Base-by-base conservation (phyloP, 2,888 invertebrate species). In the Nomada ruficornis region DNA sequence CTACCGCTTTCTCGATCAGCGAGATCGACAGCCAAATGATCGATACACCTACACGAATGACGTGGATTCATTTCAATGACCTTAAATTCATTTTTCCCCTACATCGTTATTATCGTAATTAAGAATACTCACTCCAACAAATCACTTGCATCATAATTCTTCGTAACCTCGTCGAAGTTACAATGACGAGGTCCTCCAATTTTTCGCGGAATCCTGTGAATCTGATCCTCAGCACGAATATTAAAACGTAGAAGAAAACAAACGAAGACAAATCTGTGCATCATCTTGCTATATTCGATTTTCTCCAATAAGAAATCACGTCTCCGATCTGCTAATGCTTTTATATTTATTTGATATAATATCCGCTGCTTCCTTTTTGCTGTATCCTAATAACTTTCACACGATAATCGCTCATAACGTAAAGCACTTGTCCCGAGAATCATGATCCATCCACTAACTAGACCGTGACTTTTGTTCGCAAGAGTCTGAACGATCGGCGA, bases 101-200 rank as follows among this genome's bases (percentile, higher is more conserved):
- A 29, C 11, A 55, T 13, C 42, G 2, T 42, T 13, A 18, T 76
- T 67, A 73, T 29, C 52, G 11, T 59, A 2, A 63, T 63, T 44
- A 55, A 5, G 44, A 18, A 47, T 76, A 88, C 91, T 91, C 84
- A 93, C 93, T 85, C 77, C 23, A 93, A 57, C 36, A 93, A 86
- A 86, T 93, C 93, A 1, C 87, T 79, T 20, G 90, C 84, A 67
- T 89, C 88, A 69, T 92, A 91, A 29, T 80, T 85, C 68, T 78
- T 90, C 20, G 83, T 84, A 9, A 89, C 59, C n/a, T 77, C 78
- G 18, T 89, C 81, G 68, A 91, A 90, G 65, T 82, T 77, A 81
- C 92, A 92, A 54, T 55, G 72, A 73, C 64, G 75, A 52, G 50
- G 23, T 7, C 50, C 82, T 26, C 75, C 57, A 50, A 72, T 72